Base-by-base conservation (phyloP, 1,140 invertebrate species). In the Spodoptera litura region DNA sequence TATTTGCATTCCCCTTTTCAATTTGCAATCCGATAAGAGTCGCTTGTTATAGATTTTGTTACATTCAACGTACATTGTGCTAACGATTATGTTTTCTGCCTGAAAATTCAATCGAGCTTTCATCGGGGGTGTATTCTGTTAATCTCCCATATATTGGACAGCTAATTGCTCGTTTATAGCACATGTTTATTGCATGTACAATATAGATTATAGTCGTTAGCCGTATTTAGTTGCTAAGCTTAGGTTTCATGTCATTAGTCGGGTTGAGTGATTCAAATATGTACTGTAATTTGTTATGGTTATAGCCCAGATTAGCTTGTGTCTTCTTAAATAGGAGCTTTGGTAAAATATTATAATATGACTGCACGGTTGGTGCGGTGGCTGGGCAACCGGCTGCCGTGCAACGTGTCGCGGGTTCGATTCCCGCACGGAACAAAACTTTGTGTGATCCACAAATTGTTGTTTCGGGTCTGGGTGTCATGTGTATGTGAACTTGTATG, bases 1-100 rank as follows among this genome's bases (percentile, higher is more conserved):
- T 44, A 6, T 44, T 44, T 44, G 68, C 70, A 79, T 81, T 81
- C 79, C 78, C 55, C 51, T 72, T 20, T 61, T 66, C 74, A 76
- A 81, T 82, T 78, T 82, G 76, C 75, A 64, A 59, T 75, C 70
- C 31, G 68, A 71, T 71, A 62, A 78, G 53, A 62, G 52, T 62
- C 73, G 59, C 9, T 70, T 66, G 12, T 52, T 76, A 74, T 74
- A 25, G 56, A 59, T 73, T 56, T 59, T 56, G 56, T 5, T 59
- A 49, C 56, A 10, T 72, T 11, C 55, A 72, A 11, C 62, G 15
- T 25, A 20, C 61, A 44, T 44, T 20, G 51, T 71, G 55, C 55
- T 71, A 53, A 71, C 52, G 51, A 31, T 56, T 71, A 71, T 70
- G 51, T 53, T 20, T 27, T 52, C 20, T 12, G 25, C 38, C 38